Base-by-base conservation (phyloP, 2,113 vertebrate species). In the Geococcyx californianus region DNA sequence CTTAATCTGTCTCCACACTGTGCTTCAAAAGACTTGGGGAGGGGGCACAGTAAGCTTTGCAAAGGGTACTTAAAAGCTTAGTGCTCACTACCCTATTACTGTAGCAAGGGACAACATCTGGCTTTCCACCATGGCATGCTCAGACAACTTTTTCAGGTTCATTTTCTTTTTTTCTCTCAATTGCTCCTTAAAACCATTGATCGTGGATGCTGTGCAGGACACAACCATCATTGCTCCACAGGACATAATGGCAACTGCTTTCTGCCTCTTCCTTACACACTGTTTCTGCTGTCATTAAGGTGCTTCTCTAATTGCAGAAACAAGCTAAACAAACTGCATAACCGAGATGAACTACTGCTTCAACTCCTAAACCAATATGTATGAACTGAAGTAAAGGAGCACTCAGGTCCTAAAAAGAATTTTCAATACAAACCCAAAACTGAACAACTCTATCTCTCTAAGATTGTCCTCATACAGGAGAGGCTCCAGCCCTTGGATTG, bases 281-380 rank as follows among this genome's bases (percentile, higher is more conserved):
- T 7, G 12, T 8, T 51, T 33, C 51, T 80, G 58, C 69, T 47
- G 1, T 21, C 45, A 4, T 40, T 31, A 8, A 47, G 23, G 62
- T 10, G n/a, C 12, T 86, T 49, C 63, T 90, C 26, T 88, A 86
- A 77, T 66, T 73, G 73, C 55, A 84, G 55, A 60, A 62, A 20
- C 4, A 12, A 49, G 28, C 10, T 10, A 1, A 36, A 16, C 68
- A 40, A 13, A 3, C 18, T 76, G 49, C 63, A 14, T 33, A 29
- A 29, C 26, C 0, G 3, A 59, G 40, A 16, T 4, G 3, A 0
- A 4, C 12, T 49, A 25, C n/a, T 54, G 77, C 55, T 83, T 45
- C 47, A 56, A 1, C 28, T 75, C 23, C 80, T 26, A 25, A 58
- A 13, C 6, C 0, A 4, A 12, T 4, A 1, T 4, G 40, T 6